phyloP scores from a whole-genome alignment of 1,140 invertebrate genomes.

The Phortica variegata region DNA sequence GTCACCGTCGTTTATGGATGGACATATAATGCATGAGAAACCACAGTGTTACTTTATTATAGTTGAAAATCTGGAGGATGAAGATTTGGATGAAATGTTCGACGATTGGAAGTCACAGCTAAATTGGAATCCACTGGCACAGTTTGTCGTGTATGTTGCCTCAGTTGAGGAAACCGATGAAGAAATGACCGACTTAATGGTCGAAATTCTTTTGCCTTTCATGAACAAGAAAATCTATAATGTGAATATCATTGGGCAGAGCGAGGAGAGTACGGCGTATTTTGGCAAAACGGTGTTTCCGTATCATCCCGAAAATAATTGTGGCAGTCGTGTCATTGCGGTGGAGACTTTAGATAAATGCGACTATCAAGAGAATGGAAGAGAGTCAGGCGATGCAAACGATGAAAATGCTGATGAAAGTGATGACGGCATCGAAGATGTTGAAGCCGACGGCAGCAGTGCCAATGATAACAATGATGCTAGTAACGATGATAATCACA shows the following conservation, averaged over 20 bases:
- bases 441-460: neutral
- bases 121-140: constrained; percentile 51
- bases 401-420: neutral
- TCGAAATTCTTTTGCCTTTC: constrained; percentile 38
- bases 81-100: constrained; percentile 33
- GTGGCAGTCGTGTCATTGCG: constrained; percentile 47
- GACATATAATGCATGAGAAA: constrained; percentile 31
- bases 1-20: neutral
- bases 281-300: constrained; percentile 45
- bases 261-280: constrained; percentile 36
- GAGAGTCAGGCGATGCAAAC: neutral
- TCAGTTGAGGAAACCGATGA: constrained; percentile 45
- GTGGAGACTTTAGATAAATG: constrained; percentile 43
- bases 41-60: constrained; percentile 48
- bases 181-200: constrained; percentile 49
- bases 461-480: neutral
- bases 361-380: constrained; percentile 23
- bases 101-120: constrained; percentile 37
- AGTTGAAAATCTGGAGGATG: constrained; percentile 39
- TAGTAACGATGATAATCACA: neutral
- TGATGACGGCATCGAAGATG: neutral
- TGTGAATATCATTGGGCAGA: constrained; percentile 46
- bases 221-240: constrained; percentile 51
- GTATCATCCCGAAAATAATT: constrained; percentile 51
- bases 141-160: constrained; percentile 45